Conservation (phyloP, 2,113 vertebrate genomes). For the Tetrax tetrax region DNA sequence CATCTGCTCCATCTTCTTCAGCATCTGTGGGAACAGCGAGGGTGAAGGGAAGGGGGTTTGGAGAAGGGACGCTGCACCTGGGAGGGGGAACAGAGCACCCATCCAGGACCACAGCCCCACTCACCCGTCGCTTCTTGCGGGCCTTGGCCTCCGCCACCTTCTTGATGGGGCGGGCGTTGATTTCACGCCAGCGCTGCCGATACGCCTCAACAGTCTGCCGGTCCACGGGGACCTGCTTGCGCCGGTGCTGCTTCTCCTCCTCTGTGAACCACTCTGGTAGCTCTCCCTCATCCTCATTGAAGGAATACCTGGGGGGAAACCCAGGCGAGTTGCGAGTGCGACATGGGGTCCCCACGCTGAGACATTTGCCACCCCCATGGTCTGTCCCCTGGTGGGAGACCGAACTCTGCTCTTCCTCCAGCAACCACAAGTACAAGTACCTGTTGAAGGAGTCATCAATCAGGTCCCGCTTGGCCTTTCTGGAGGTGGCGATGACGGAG, state of each 20-base stretch:
- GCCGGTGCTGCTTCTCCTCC: conserved; percentile 88
- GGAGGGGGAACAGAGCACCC: too few relatives aligned
- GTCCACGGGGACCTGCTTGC: conserved; percentile 82
- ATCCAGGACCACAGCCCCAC: not conserved
- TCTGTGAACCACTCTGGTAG: conserved; percentile 91
- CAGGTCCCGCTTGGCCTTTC: conserved; percentile 86
- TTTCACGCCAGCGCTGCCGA: conserved; percentile 90
- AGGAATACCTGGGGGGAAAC: conserved; percentile 77
- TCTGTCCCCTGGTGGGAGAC: fast-evolving
- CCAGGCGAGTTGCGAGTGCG: not conserved
- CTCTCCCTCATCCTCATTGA: conserved; percentile 84
- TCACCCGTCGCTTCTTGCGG: conserved; percentile 93
- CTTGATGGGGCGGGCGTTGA: conserved; percentile 94
- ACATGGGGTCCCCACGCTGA: fast-evolving
- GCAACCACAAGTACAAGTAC: conserved; percentile 44
- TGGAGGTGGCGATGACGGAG: conserved; percentile 86
- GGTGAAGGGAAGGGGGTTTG: fast-evolving
- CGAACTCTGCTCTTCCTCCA: fast-evolving
- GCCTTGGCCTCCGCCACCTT: conserved; percentile 95
- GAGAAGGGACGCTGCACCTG: fast-evolving
- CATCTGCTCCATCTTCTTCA: conserved; percentile 95
- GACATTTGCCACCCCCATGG: fast-evolving
- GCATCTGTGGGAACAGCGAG: conserved; percentile 73
- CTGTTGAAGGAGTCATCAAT: conserved; percentile 91
- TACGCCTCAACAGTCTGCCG: conserved; percentile 89